These are phyloP conservation scores for Uloborus plumipes DNA, from an alignment of 2,888 invertebrate species.

Conservation along the genomic window DNA sequence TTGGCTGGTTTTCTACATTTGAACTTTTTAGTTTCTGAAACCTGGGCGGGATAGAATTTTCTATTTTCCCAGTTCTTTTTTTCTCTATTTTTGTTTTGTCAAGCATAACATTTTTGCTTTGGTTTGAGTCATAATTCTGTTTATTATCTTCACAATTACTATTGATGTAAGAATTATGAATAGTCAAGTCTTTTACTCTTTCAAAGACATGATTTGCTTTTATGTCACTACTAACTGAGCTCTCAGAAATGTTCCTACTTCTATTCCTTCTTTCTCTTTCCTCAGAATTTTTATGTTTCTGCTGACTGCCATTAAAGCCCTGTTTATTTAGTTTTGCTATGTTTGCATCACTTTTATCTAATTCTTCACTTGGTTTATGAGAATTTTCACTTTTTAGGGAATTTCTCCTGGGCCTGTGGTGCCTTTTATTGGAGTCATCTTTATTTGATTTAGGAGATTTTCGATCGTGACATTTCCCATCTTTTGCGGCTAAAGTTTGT, in stretches of 20 bases:
- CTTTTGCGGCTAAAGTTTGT: neutral
- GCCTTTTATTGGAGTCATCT: neutral
- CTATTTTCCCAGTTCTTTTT: constrained; percentile 29
- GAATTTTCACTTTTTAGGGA: constrained; percentile 2
- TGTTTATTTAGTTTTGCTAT: neutral
- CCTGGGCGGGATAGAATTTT: constrained; percentile 36
- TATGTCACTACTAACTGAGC: neutral
- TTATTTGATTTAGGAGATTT: constrained; percentile 5
- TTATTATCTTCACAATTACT: no score
- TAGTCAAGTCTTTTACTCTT: neutral
- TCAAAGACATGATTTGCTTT: neutral
- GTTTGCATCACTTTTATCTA: neutral
- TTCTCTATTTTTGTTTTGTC: constrained; percentile 14
- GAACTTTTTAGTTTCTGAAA: constrained; percentile 42
- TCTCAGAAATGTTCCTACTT: neutral
- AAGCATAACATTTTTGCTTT: neutral
- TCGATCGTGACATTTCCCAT: neutral
- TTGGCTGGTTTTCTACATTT: constrained; percentile 3
- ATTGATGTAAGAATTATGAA: neutral
- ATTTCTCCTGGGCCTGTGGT: constrained; percentile 10
- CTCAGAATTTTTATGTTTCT: neutral
- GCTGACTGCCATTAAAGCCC: neutral
- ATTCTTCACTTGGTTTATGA: neutral
- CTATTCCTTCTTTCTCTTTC: neutral
- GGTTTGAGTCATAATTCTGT: neutral